phyloP scores from a whole-genome alignment of 2,888 invertebrate genomes.

The Crioceris asparagi region DNA sequence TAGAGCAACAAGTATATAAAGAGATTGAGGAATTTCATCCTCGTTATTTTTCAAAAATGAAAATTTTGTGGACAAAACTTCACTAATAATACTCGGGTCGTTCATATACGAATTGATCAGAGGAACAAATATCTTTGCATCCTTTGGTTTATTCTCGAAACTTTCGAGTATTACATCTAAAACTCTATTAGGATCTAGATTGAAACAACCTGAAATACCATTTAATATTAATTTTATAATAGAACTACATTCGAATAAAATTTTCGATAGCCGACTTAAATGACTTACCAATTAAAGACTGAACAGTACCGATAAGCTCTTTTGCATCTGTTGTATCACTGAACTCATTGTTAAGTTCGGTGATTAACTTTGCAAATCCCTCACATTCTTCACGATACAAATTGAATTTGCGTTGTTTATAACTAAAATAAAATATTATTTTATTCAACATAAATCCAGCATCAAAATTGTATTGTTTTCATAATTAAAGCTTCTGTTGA shows the following conservation, averaged over 20 bases:
- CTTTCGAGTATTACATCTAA: constrained; percentile 93
- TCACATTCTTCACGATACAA: constrained; percentile 97
- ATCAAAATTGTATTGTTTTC: no score
- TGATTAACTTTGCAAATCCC: constrained; percentile 93
- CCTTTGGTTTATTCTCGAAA: constrained; percentile 79
- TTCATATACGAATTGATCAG: constrained; percentile 81
- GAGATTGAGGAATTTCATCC: constrained; percentile 62
- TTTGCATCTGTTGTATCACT: constrained; percentile 52
- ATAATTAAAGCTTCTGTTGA: no score
- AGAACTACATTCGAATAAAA: not conserved
- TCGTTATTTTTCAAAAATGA: constrained; percentile 56
- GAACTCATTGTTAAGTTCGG: constrained; percentile 82
- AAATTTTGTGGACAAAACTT: constrained; percentile 91
- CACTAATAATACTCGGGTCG: constrained; percentile 78
- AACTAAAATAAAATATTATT: constrained; percentile 54
- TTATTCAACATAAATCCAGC: no score
- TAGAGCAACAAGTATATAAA: constrained; percentile 83
- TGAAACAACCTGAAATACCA: constrained; percentile 78
- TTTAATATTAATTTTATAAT: constrained; percentile 20
- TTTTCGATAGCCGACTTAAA: no score
- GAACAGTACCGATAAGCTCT: constrained; percentile 75
- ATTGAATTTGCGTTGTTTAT: constrained; percentile 99
- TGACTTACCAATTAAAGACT: constrained; percentile 75
- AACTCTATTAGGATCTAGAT: constrained; percentile 96
- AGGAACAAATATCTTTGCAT: constrained; percentile 74